These are phyloP conservation scores for Pristionchus japonicus DNA, from an alignment of 2,888 invertebrate genomes.

Conservation along the genomic window DNA sequence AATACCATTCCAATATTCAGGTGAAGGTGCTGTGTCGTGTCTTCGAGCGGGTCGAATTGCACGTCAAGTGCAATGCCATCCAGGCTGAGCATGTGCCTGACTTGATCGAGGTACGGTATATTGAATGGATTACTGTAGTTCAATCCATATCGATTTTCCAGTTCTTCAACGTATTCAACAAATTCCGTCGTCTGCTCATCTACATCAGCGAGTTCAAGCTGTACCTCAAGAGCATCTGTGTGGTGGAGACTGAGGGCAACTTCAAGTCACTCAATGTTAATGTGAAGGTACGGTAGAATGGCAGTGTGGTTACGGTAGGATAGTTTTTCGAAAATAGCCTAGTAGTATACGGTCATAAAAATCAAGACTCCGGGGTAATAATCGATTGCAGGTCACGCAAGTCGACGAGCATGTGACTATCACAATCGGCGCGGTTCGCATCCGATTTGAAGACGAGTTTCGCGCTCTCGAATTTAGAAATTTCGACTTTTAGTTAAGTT, in stretches of 20 bases:
- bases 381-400: background rate
- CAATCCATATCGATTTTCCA: background rate
- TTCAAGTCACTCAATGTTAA: background rate
- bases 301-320: background rate
- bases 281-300: background rate
- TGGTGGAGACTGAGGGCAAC: background rate
- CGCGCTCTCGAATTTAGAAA: background rate
- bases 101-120: background rate
- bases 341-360: no score
- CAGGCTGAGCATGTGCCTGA: background rate
- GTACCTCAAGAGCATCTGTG: background rate
- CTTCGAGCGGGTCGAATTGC: background rate
- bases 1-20: background rate
- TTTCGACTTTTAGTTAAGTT: background rate
- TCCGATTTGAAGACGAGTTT: background rate
- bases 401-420: background rate
- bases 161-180: background rate
- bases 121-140: no score
- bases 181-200: background rate
- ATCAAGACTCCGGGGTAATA: background rate
- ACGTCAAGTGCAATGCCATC: conserved; percentile 8
- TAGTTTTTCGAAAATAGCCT: background rate
- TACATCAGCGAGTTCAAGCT: background rate
- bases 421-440: background rate
- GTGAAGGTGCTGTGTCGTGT: background rate